Evolutionary conservation across 2,888 invertebrate genomes (phyloP).

Genomic region (Cataglyphis albicans): DNA sequence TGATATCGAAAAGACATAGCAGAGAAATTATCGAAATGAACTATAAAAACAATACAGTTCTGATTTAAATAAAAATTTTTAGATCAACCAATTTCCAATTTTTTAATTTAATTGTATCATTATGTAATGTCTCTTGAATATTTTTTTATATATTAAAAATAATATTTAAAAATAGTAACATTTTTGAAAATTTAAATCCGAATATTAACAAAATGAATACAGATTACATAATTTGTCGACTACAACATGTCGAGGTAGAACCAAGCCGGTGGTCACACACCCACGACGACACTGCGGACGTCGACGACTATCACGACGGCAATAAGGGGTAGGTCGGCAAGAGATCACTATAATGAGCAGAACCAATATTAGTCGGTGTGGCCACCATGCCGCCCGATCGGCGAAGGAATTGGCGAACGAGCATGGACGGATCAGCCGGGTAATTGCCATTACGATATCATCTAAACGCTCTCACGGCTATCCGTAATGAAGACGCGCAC

Average conservation of each 20-base stretch:
- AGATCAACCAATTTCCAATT: background rate
- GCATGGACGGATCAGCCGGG: constrained; percentile 72
- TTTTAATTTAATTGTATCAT: background rate
- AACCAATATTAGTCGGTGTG: constrained; percentile 79
- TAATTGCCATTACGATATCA: constrained; percentile 82
- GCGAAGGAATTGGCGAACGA: constrained; percentile 72
- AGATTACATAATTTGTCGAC: background rate
- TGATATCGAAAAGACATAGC: constrained; percentile 8
- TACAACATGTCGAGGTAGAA: constrained; percentile 27
- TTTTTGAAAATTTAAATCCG: background rate
- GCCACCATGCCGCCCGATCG: constrained; percentile 67
- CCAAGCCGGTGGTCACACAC: constrained; percentile 75
- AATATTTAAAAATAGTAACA: background rate
- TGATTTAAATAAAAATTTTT: background rate
- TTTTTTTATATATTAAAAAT: background rate
- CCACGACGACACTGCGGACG: constrained; percentile 67
- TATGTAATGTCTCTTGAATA: background rate
- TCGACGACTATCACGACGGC: constrained; percentile 64
- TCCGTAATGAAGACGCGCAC: constrained; percentile 80
- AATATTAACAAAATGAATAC: background rate
- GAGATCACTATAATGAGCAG: constrained; percentile 77
- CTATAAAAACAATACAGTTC: background rate
- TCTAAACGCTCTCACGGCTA: constrained; percentile 82
- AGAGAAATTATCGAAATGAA: background rate
- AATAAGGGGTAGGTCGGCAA: constrained; percentile 72